Conservation (phyloP, 2,113 vertebrate species). For the Antechinus flavipes region DNA sequence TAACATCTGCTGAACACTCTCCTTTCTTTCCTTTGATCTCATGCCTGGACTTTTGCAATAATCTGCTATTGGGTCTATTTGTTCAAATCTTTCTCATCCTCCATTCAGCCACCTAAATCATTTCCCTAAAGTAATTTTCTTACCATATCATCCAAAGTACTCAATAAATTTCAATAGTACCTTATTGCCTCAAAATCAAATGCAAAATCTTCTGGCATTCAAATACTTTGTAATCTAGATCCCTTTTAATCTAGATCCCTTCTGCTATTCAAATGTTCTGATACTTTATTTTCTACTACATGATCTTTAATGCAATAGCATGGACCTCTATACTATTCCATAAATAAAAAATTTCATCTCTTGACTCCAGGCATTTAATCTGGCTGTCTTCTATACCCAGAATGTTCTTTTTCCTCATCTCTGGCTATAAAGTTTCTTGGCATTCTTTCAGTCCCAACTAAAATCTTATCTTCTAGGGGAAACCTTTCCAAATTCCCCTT, state of each 20-base stretch:
- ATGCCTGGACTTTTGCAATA: background rate
- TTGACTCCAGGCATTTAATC: background rate
- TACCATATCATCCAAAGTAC: background rate
- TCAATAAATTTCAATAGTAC: background rate
- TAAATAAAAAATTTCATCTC: background rate
- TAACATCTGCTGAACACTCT: background rate
- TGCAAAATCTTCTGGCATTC: too few relatives aligned
- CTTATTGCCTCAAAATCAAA: too few relatives aligned
- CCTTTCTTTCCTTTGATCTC: background rate
- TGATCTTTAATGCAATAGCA: background rate
- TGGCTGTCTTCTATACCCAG: background rate
- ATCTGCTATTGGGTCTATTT: background rate
- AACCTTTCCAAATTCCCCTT: background rate
- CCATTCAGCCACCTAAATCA: background rate
- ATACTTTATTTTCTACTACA: background rate
- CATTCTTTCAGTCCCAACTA: background rate
- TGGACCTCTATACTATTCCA: background rate
- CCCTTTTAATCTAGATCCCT: too few relatives aligned
- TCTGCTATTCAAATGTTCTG: background rate
- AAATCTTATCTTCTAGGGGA: background rate
- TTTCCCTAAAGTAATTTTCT: background rate
- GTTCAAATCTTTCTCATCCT: background rate
- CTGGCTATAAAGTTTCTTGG: background rate
- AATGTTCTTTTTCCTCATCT: background rate
- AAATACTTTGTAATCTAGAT: too few relatives aligned